Evolutionary conservation across 2,888 invertebrate species (phyloP), one percentile per base, ranked within the genome.

Genomic region (Pelosia muscerda): DNA sequence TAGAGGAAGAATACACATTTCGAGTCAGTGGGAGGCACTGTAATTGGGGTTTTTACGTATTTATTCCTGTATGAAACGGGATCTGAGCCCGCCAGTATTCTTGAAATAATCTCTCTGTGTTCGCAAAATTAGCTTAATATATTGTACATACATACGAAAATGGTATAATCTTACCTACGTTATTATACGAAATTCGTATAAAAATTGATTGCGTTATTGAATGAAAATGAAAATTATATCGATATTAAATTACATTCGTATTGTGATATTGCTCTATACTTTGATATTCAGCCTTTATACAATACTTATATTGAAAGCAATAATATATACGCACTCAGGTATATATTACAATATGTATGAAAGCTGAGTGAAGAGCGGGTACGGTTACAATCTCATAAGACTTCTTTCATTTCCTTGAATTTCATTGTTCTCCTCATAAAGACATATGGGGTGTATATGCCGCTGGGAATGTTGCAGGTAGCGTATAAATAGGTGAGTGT

Each of bases 221-320:
- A 15, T 6, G n/a, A 49, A 22, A 22, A 15, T 6, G n/a, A 49
- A 61, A 28, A 31, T 61, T n/a, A 5, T 5, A 26, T 19, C 11
- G 9, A 26, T 28, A 49, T 34, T 15, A 0, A 15, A 28, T 64
- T 49, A 31, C 6, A 22, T 34, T 6, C n/a, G 6, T 22, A 49
- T 49, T 49, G 42, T n/a, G 13, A 38, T 38, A 38, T 38, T 10
- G 26, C 58, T 49, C 63, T 58, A 25, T 28, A 38, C 58, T 69
- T 72, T 75, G 69, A 62, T 63, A 68, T 72, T 72, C 49, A 66
- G 11, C 34, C 25, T 38, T 67, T 65, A 62, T 67, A 38, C n/a
- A n/a, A n/a, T 66, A 53, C 9, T n/a, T 49, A 13, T 49, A 42
- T 23, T 26, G 22, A n/a, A 55, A 63, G 15, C 15, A 63, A 55